A percentile compares a stretch with the other conserved stretches of the same genome.
Conservation (phyloP, 2,888 invertebrate species). For the Dastarcus helophoroides region DNA sequence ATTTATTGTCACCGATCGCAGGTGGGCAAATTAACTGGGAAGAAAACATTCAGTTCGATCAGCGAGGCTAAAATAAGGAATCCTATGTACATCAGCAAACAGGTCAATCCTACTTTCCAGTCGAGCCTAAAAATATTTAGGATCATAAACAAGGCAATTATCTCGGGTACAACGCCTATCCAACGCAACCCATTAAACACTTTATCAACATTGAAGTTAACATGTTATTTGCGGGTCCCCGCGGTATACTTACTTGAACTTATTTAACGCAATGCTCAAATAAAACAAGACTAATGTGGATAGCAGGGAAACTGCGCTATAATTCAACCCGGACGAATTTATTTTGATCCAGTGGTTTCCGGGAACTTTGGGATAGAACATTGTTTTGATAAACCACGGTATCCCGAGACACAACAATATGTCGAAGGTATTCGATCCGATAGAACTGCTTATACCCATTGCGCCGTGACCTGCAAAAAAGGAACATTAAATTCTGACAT, state of each 20-base stretch:
- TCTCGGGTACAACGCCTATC: no score
- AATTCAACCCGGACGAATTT: slow-evolving; percentile 64
- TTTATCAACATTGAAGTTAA: neutral
- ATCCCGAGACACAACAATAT: slow-evolving; percentile 65
- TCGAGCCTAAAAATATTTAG: slow-evolving; percentile 46
- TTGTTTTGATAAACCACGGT: slow-evolving; percentile 64
- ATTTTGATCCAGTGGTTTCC: slow-evolving; percentile 53
- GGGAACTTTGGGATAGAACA: slow-evolving; percentile 47
- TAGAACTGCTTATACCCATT: slow-evolving; percentile 72
- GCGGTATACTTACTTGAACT: slow-evolving; percentile 40
- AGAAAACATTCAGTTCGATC: slow-evolving; percentile 68
- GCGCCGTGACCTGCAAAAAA: slow-evolving; percentile 52
- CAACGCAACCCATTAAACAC: no score
- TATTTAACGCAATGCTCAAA: slow-evolving; percentile 50
- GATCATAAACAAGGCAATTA: no score
- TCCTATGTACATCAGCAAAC: slow-evolving; percentile 51
- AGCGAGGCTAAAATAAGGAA: slow-evolving; percentile 60
- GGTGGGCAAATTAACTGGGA: slow-evolving; percentile 58
- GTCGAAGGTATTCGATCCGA: slow-evolving; percentile 75
- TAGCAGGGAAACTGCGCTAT: slow-evolving; percentile 63
- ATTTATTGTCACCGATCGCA: slow-evolving; percentile 43
- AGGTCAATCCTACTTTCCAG: slow-evolving; percentile 57
- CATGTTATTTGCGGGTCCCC: neutral
- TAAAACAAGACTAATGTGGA: slow-evolving; percentile 62
- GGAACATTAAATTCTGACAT: no score